Evolutionary conservation across 2,888 invertebrate genomes (phyloP), one percentile per base, ranked within the genome.

Genomic region (Alviniconcha strummeri): DNA sequence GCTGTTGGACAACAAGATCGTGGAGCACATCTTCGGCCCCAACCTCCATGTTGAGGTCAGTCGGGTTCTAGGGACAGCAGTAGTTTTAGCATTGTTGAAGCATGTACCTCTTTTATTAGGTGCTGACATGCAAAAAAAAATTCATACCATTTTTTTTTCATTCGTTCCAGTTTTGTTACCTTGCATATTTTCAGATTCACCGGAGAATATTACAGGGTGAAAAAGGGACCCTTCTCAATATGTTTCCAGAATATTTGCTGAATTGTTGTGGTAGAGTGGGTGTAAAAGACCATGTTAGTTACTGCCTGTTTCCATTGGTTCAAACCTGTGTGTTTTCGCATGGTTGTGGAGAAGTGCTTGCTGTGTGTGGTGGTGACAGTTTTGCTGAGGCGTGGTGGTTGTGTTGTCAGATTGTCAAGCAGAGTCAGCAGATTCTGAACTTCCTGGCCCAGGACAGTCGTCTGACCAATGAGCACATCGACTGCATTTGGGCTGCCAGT

Each of bases 1-100:
- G 98, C 94, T 98, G 52, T 96, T 97, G 0, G 96, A 96, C 88
- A 97, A 97, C 93, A 97, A 97, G 93, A 97, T 98, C 86, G 97
- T 98, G 88, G 96, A 97, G 90, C 98, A 98, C 93, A 96, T 98
- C 85, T 98, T 98, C 94, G 98, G 98, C n/a, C 98, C 98, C 60
- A 98, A 98, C 95, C 95, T 98, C 88, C 98, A 98, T 94, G 98
- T 98, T 72, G 98, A 98, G 96, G 97, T 97, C 92, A 90, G 87
- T 71, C 36, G 36, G 36, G 36, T 36, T 36, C 36, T 36, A 3
- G 36, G 36, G 36, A 36, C 36, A 36, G 36, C 36, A 36, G 36
- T 36, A 36, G 36, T 36, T 36, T 36, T 36, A 36, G 36, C 36
- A 36, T 36, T 36, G 36, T 36, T 36, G 36, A 36, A 36, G 36